Base-by-base conservation (phyloP, 1,140 invertebrate species). In the Pseudobourletiella spinata region DNA sequence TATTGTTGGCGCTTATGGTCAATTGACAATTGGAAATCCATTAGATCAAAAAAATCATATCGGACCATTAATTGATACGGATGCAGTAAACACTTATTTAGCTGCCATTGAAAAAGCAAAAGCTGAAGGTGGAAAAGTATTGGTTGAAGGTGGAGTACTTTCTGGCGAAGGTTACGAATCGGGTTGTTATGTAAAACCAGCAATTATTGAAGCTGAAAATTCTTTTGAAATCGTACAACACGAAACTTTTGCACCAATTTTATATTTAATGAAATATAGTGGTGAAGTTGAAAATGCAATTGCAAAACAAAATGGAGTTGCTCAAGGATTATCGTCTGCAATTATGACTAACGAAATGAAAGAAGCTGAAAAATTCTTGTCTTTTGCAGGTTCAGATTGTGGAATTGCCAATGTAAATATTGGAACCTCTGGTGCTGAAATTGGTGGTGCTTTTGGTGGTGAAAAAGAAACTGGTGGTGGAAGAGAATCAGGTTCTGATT, bases 341-440 rank as follows among this genome's bases (percentile, higher is more conserved):
- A 75, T 99, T 1, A 99, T 99, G 74, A 98, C 95, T 1, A 84
- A 88, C 75, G 88, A 89, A 76, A 76, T 98, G 35, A 80, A 79
- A 18, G 85, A 86, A 72, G 79, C 97, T n/a, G 98, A 95, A 76
- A 85, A 92, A 87, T 94, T 90, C 90, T 85, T 92, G 68, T 90
- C 93, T 24, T 89, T 93, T 0, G 88, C 89, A 74, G 96, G 96
- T 15, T 98, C 94, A 2, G 96, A 99, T 76, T 99, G 95, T 79
- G 96, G 96, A 50, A 91, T 99, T 71, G 88, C 98, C 1, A 99
- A 99, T 76, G 86, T 99, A 1, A 99, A 99, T 75, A 99, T 98
- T 70, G 94, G 95, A 0, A 99, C 96, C 3, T 96, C 87, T 74
- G 96, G 96, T 57, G 96, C 96, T 15, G 96, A 99, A 78, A 98